Base-by-base conservation (phyloP, 1,140 invertebrate species). In the Melipona quadrifasciata region DNA sequence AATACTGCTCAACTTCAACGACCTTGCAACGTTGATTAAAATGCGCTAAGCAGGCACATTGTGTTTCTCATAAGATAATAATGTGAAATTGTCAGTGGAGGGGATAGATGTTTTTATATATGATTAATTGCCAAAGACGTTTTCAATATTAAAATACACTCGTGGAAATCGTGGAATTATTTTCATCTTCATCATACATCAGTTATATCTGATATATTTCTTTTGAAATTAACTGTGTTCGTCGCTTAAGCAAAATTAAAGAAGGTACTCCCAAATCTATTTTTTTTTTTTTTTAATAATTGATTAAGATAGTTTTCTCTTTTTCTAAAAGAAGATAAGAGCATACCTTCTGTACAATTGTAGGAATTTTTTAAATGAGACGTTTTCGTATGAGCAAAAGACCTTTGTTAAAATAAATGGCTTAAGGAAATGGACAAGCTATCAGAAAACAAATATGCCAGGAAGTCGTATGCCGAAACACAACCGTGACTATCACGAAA, bases 21-120 rank as follows among this genome's bases (percentile, higher is more conserved):
- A 85, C 87, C 79, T 85, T 89, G 71, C 65, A 61, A 55, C 47
- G 53, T 70, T 39, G 67, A 79, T 81, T 57, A 67, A 86, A 58
- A 58, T n/a, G 61, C 67, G 39, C 53, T 58, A 39, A 57, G 53
- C 55, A 80, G 70, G 51, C 84, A 67, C 31, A 34, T 77, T 61
- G 51, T 24, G 58, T 65, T 73, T 53, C 21, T 64, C 31, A 47
- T 19, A 47, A 27, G 31, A 34, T 57, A 64, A 61, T 55, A 61
- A 47, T 55, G 2, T 70, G 16, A 27, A 21, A 19, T 67, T 58
- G 55, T 67, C 2, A 16, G 34, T 16, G 16, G 8, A 11, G 27
- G 21, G 31, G 19, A 58, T n/a, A 10, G 17, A 5, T 24, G 4
- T 24, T 31, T 24, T 39, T n/a, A 1, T 58, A 27, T 14, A 10